Conservation (phyloP, 2,113 vertebrate species). For the Aspidoscelis tigris region DNA sequence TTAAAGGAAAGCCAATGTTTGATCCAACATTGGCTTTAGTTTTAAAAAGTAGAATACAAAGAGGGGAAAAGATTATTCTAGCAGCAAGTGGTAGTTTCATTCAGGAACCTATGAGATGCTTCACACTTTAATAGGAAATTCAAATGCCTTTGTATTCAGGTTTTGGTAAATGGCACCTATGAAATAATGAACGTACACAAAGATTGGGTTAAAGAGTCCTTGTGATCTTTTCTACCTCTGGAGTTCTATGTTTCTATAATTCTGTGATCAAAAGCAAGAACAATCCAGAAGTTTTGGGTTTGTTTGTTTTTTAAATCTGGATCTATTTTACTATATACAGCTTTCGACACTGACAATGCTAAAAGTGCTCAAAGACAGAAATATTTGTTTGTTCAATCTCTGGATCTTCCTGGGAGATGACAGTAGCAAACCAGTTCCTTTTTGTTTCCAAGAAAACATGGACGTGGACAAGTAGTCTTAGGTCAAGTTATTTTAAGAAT, state of each 20-base stretch:
- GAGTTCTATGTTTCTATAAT: too few species aligned
- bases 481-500: too few species aligned
- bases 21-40: not conserved
- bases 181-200: too few species aligned
- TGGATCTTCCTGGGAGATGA: too few species aligned
- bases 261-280: too few species aligned
- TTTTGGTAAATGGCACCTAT: not conserved
- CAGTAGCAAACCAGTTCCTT: too few species aligned
- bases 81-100: not conserved
- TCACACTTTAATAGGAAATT: not conserved
- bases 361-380: not conserved
- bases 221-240: too few species aligned
- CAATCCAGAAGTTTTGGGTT: too few species aligned
- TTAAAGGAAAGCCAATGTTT: not conserved
- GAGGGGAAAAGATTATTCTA: not conserved
- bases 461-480: too few species aligned
- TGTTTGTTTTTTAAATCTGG: not conserved
- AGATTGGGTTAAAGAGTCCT: too few species aligned
- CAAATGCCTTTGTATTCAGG: not conserved
- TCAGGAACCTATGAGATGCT: not conserved
- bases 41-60: not conserved
- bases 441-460: too few species aligned
- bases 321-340: not conserved
- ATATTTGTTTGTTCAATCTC: too few species aligned
- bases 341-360: not conserved